Conservation (phyloP, 2,113 vertebrate genomes). For the Corvus cornix region DNA sequence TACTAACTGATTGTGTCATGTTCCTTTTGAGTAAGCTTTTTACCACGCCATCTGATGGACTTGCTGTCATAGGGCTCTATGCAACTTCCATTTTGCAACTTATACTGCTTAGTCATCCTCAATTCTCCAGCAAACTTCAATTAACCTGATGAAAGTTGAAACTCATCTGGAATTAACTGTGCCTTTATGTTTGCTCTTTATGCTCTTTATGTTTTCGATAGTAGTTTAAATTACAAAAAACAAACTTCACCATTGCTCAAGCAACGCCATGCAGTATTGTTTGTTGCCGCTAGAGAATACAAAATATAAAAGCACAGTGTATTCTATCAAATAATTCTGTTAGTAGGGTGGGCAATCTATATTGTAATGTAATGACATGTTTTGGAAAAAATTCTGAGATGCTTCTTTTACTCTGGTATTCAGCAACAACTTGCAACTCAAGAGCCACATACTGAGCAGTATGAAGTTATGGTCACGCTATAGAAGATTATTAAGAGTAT, state of each 20-base stretch:
- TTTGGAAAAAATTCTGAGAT: constrained; percentile 52
- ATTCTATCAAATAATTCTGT: constrained; percentile 63
- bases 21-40: constrained; percentile 78
- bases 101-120: constrained; percentile 76
- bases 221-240: constrained; percentile 68
- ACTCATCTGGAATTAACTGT: constrained; percentile 68
- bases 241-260: constrained; percentile 70
- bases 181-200: constrained; percentile 76
- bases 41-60: constrained; percentile 72
- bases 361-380: constrained; percentile 37
- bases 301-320: constrained; percentile 80
- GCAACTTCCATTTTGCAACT: constrained; percentile 76
- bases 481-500: constrained; percentile 54
- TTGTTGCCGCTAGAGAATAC: constrained; percentile 69
- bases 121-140: constrained; percentile 68
- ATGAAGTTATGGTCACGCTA: constrained; percentile 70
- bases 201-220: constrained; percentile 63
- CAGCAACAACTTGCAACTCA: constrained; percentile 64
- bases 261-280: constrained; percentile 69
- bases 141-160: constrained; percentile 65
- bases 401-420: constrained; percentile 59
- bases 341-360: constrained; percentile 29
- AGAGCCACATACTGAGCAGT: constrained; percentile 73
- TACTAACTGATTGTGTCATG: constrained; percentile 74
- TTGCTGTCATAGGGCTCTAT: constrained; percentile 77